Evolutionary conservation across 2,888 invertebrate species (phyloP).

Genomic region (Ctena decussata): DNA sequence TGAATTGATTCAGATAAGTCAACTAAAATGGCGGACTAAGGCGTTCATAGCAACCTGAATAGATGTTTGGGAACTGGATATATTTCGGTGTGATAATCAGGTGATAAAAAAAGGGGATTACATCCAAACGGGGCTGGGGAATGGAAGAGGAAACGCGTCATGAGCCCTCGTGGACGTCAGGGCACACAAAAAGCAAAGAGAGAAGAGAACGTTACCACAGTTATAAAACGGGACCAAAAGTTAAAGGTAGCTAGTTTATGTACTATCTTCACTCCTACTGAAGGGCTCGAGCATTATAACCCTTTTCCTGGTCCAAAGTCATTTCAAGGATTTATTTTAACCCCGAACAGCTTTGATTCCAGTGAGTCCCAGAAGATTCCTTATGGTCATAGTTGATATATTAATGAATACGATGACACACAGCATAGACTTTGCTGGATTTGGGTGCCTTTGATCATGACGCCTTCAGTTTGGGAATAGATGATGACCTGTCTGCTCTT

Average conservation of each 20-base stretch:
- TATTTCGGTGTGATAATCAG: neutral
- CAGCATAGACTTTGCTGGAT: too few relatives aligned
- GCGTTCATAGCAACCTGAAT: constrained; percentile 70
- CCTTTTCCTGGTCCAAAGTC: too few relatives aligned
- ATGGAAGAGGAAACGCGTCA: neutral
- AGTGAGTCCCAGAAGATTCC: too few relatives aligned
- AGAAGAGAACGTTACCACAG: neutral
- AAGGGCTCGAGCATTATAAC: too few relatives aligned
- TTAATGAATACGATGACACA: too few relatives aligned
- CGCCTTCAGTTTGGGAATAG: too few relatives aligned
- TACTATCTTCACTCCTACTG: too few relatives aligned
- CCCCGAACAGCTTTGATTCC: too few relatives aligned
- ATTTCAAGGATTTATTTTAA: too few relatives aligned
- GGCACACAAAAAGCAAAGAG: constrained; percentile 2
- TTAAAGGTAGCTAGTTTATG: neutral
- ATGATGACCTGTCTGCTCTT: too few relatives aligned
- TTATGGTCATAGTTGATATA: too few relatives aligned
- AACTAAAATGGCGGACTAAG: constrained; percentile 51
- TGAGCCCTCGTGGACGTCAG: constrained; percentile 5
- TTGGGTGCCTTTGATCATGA: too few relatives aligned
- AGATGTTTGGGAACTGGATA: constrained; percentile 25
- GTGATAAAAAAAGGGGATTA: neutral
- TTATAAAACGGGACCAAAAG: constrained; percentile 5
- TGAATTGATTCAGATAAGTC: constrained; percentile 62
- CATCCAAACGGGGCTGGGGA: neutral